Evolutionary conservation across 2,113 vertebrate genomes (phyloP), one percentile per base, ranked within the genome.

Genomic region (Oreochromis aureus): DNA sequence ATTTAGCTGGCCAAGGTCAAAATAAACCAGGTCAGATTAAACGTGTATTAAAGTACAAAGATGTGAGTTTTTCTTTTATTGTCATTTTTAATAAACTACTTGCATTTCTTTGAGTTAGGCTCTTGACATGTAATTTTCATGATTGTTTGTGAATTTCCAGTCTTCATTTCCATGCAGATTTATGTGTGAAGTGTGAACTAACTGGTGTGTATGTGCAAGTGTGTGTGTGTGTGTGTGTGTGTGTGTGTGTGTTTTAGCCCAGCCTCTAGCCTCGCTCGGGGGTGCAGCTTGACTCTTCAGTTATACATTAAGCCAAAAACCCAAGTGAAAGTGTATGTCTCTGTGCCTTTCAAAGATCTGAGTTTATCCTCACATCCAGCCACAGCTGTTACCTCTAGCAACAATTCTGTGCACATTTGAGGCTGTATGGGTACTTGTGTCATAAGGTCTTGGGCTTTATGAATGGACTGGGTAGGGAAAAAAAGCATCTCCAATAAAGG

Each of bases 301-400:
- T 85, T 87, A 91, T 86, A 81, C 91, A 80, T 41, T 19, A 4
- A 71, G 78, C 84, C 54, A 86, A 86, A 82, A 85, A 69, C 10
- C 82, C 2, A n/a, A 61, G 32, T 46, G 48, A 79, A 46, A 76
- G n/a, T 82, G 34, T 56, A 19, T 81, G 59, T 34, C 4, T 30
- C 56, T 46, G 80, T 66, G 61, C 16, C 22, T 80, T 91, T 86
- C 66, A 87, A 85, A 80, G 51, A 89, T 89, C 58, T 36, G 51
- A 80, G 53, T 89, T 91, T 80, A 87, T 93, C 89, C 83, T 82
- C 22, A 73, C 15, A 73, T 73, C 48, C 73, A 30, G 85, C 85
- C 63, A 82, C 90, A 87, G 87, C 87, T 88, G 87, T 86, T 89
- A 90, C 89, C 89, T 84, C 76, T 32, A 92, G 89, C 81, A 83